Base-by-base conservation (phyloP, 2,888 invertebrate genomes). In the Cremastobaeus sp. region DNA sequence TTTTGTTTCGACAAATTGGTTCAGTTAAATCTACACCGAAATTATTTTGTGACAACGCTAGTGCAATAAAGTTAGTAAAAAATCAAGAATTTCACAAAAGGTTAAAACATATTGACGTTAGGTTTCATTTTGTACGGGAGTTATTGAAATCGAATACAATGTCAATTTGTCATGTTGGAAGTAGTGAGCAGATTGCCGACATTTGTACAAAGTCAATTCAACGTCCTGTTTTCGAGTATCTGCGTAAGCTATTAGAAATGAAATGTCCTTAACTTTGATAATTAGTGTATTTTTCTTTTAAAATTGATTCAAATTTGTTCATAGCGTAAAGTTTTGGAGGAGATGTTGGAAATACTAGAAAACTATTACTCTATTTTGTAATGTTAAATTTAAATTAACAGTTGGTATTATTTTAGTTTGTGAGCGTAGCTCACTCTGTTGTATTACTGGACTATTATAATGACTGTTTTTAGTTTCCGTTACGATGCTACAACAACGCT, bases 111-210 rank as follows among this genome's bases (percentile, higher is more conserved):
- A 45, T 59, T 1, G 48, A 66, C 14, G 48, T 55, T 2, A 8
- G 41, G 0, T 34, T 15, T 18, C 65, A 66, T 41, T 66, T 11
- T 35, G n/a, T 54, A 5, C 25, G 47, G 8, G 62, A 60, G 0
- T 21, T 20, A 9, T 12, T 55, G 17, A 45, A 62, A 43, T 28
- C 12, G 12, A 25, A 43, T 5, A 41, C 55, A 41, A 25, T 73
- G 25, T 12, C 18, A 39, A 48, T 73, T 21, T 18, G 35, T n/a
- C 52, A 57, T 39, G 57, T 74, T 14, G n/a, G 52, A 8, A 57
- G 74, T 28, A 32, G 32, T 11, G 28, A 70, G 6, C 69, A 74
- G 15, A 17, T 65, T 11, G 69, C 69, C 12, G 59, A 69, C 45
- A 54, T 55, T 34, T 48, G 64, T 28, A 74, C 60, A 4, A 70